These are phyloP conservation scores for Columbina picui DNA, from an alignment of 2,113 vertebrate genomes.

Conservation along the genomic window DNA sequence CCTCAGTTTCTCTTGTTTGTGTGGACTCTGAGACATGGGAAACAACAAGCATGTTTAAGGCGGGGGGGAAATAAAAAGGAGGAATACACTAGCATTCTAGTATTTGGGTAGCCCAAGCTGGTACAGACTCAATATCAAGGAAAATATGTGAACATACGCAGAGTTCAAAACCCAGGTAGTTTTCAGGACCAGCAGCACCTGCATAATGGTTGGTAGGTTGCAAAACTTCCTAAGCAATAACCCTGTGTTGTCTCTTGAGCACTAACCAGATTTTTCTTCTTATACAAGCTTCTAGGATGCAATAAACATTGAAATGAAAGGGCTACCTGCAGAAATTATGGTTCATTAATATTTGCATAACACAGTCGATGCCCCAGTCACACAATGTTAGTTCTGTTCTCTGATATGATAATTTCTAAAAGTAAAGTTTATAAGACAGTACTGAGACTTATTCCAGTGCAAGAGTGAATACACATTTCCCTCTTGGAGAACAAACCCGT, in stretches of 20 bases:
- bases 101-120: not conserved
- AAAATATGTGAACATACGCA: accelerated
- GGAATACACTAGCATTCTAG: not conserved
- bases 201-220: accelerated
- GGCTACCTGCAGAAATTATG: not conserved
- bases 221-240: not conserved
- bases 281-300: not conserved
- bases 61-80: not conserved
- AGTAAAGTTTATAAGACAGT: not conserved
- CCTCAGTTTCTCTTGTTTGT: not conserved
- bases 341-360: not conserved
- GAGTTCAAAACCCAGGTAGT: not conserved
- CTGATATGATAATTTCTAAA: not conserved
- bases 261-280: not conserved
- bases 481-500: not conserved
- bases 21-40: accelerated
- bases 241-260: not conserved
- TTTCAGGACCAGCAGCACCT: not conserved
- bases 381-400: not conserved
- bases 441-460: not conserved
- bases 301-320: not conserved
- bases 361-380: not conserved
- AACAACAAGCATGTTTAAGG: not conserved
- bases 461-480: accelerated
- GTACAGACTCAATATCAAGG: not conserved